Evolutionary conservation across 2,113 vertebrate species (phyloP), one percentile per base, ranked within the genome.

Genomic region (Marcusenius ussheri): DNA sequence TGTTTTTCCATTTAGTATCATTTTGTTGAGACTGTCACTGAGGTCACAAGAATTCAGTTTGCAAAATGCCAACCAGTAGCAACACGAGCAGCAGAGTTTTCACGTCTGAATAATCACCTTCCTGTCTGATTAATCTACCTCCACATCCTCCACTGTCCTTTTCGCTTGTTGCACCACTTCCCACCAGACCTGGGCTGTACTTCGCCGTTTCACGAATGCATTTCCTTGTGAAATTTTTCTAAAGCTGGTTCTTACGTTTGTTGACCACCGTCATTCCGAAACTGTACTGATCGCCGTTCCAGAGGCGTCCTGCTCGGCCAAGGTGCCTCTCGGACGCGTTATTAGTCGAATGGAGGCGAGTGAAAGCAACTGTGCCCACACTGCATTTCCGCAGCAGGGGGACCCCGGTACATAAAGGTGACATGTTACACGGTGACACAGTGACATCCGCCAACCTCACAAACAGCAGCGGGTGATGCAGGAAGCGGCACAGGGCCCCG

Each of bases 361-460:
- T 1, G 6, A 46, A 66, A 46, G 15, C 8, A 3, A 62, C 4
- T 13, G 87, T 6, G 39, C 31, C 31, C 35, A 45, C 87, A 21
- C 35, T n/a, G 39, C 39, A 35, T 45, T 27, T 42, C 87, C 42
- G 1, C 35, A 62, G 19, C 87, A 88, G 35, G 27, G 5, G 51
- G 58, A 56, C 87, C 31, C 9, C 49, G 17, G 35, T 27, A 66
- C 56, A 66, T 13, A 35, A 45, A 62, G 35, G 9, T 24, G 35
- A 39, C 9, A 27, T 88, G 87, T 62, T 62, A 66, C 56, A 45
- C 17, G n/a, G 21, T 88, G 87, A 46, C 49, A 62, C 56, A 42
- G 74, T 80, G 35, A 58, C 51, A 88, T 88, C 56, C 39, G 39
- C 87, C 87, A 88, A 88, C 87, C 87, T 88, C 58, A 53, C 53